These are phyloP conservation scores for Brachynemurus nebulosus DNA, from an alignment of 2,888 invertebrate genomes.

Conservation along the genomic window DNA sequence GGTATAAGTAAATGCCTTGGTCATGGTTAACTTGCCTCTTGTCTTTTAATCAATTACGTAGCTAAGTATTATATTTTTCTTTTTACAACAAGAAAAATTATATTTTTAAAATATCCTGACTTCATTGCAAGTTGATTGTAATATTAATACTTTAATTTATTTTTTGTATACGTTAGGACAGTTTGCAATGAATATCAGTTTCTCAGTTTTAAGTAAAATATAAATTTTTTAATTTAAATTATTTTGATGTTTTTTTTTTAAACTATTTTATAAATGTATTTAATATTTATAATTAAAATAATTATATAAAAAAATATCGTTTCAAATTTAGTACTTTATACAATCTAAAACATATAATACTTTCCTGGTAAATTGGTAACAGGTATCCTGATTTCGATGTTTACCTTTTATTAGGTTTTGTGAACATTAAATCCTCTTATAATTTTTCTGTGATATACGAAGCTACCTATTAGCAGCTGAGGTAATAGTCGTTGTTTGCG, in stretches of 20 bases:
- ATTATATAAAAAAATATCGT: constrained; percentile 1
- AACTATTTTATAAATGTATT: neutral
- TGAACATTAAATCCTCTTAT: too few relatives aligned
- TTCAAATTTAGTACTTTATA: too few relatives aligned
- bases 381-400: constrained; percentile 1
- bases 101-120: too few relatives aligned
- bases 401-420: too few relatives aligned
- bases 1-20: neutral
- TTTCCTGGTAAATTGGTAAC: constrained; percentile 9
- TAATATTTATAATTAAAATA: neutral
- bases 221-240: neutral
- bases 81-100: too few relatives aligned
- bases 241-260: neutral
- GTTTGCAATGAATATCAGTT: neutral
- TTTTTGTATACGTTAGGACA: too few relatives aligned
- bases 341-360: too few relatives aligned
- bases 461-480: neutral
- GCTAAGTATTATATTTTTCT: too few relatives aligned
- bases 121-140: too few relatives aligned
- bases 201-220: neutral
- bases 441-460: neutral
- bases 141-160: too few relatives aligned
- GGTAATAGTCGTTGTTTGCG: neutral
- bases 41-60: too few relatives aligned
- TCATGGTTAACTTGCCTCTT: constrained; percentile 1